Conservation (phyloP, 1,140 invertebrate genomes). For the Penaeus vannamei region DNA sequence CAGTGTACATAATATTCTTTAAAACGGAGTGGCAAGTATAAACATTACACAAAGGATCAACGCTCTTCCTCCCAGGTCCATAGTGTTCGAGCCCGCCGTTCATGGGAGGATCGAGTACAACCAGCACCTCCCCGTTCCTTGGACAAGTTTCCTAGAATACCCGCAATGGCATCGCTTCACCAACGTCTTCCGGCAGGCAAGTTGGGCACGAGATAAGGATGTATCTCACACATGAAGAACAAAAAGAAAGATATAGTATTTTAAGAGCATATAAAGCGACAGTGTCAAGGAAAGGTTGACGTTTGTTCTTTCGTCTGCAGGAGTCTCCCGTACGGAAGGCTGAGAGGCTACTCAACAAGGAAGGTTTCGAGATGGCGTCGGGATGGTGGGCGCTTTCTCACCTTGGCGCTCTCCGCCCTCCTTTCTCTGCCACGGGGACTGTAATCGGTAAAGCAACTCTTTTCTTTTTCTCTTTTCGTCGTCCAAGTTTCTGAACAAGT, state of each 20-base stretch:
- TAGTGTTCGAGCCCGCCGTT: background rate
- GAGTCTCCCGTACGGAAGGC: slow-evolving; percentile 21
- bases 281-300: background rate
- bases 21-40: too few species aligned
- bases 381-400: background rate
- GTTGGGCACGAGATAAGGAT: background rate
- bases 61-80: background rate
- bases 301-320: background rate
- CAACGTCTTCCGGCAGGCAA: slow-evolving; percentile 30
- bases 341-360: background rate
- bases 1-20: too few species aligned
- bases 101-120: slow-evolving; percentile 32
- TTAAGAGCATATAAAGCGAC: too few species aligned
- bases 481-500: background rate
- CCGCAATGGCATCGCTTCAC: slow-evolving; percentile 18
- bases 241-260: too few species aligned
- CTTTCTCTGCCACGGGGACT: slow-evolving; percentile 42
- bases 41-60: too few species aligned
- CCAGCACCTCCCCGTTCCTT: slow-evolving; percentile 41
- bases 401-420: slow-evolving; percentile 20
- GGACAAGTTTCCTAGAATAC: slow-evolving; percentile 37
- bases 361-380: background rate
- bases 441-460: slow-evolving; percentile 30
- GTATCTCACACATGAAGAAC: too few species aligned
- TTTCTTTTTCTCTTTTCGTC: background rate